Percentiles rank a stretch among this genome's conserved stretches.
Conservation (phyloP, 2,113 vertebrate species). For the Channa argus region DNA sequence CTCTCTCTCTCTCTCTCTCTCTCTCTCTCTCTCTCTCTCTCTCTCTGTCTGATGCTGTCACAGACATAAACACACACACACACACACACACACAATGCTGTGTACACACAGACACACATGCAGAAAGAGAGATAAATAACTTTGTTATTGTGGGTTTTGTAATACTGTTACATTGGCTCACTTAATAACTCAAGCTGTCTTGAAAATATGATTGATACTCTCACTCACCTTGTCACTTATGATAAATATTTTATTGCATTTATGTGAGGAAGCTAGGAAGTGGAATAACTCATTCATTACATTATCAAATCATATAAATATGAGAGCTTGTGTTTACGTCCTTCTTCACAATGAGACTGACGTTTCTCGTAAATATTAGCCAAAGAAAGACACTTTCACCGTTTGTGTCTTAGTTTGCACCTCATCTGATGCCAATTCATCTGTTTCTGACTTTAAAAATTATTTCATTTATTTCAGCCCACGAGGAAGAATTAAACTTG, state of each 20-base stretch:
- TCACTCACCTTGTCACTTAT: conserved; percentile 80
- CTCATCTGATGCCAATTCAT: conserved; percentile 18
- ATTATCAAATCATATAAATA: conserved; percentile 65
- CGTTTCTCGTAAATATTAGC: conserved; percentile 43
- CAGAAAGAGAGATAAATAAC: conserved; percentile 74
- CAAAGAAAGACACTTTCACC: conserved; percentile 27
- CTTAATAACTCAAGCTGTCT: conserved; percentile 82
- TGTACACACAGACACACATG: conserved; percentile 11
- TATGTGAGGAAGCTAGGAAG: conserved; percentile 51
- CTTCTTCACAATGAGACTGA: conserved; percentile 33
- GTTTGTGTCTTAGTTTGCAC: conserved; percentile 23
- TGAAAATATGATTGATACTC: conserved; percentile 78
- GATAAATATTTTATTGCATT: conserved; percentile 77
- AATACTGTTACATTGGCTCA: conserved; percentile 78
- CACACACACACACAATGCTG: conserved; percentile 1
- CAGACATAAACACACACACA: conserved; percentile 57
- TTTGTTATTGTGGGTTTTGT: conserved; percentile 80
- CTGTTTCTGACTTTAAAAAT: conserved; percentile 41
- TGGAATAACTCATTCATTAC: conserved; percentile 71
- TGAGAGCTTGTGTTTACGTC: conserved; percentile 60
- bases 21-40: conserved; percentile 61
- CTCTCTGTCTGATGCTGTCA: conserved; percentile 76
- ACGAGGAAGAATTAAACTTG: conserved; percentile 36
- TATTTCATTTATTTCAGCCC: conserved; percentile 33
- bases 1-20: conserved; percentile 6